These are phyloP conservation scores for Hypanus sabinus DNA, from an alignment of 2,113 vertebrate species.

Conservation along the genomic window DNA sequence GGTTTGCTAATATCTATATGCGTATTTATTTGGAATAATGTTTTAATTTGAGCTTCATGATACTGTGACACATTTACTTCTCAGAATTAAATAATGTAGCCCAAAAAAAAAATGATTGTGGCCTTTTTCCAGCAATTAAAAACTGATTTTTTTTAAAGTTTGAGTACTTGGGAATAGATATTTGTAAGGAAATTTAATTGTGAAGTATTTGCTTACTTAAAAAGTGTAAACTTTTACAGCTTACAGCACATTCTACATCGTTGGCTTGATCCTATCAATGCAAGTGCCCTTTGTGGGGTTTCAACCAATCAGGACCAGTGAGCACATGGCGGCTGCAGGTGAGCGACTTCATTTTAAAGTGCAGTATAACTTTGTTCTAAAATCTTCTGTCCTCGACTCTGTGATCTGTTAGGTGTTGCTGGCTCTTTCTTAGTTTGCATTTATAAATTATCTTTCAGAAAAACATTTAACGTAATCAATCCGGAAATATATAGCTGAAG, in stretches of 20 bases:
- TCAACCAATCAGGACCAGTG: constrained; percentile 93
- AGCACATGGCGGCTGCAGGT: constrained; percentile 97
- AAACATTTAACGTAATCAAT: not conserved
- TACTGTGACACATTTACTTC: not conserved
- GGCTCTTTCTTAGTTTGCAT: not conserved
- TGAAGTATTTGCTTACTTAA: not conserved
- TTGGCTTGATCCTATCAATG: constrained; percentile 93
- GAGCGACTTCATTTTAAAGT: constrained; percentile 40
- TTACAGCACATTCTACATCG: constrained; percentile 96
- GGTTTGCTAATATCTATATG: not conserved
- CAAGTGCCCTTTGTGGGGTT: constrained; percentile 96
- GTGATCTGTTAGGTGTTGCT: not conserved
- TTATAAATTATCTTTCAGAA: not conserved
- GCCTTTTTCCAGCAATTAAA: not conserved
- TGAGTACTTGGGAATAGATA: not conserved
- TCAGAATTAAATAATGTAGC: not conserved
- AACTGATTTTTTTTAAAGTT: not conserved
- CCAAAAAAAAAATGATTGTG: not conserved
- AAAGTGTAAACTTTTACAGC: constrained; percentile 56
- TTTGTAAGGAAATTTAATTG: not conserved
- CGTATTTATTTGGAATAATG: not conserved
- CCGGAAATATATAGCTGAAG: not conserved
- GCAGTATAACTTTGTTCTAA: not conserved
- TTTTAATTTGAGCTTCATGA: not conserved
- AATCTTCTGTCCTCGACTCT: not conserved